These are phyloP conservation scores for Lordiphosa andalusiaca DNA, from an alignment of 2,888 invertebrate genomes.

Conservation along the genomic window DNA sequence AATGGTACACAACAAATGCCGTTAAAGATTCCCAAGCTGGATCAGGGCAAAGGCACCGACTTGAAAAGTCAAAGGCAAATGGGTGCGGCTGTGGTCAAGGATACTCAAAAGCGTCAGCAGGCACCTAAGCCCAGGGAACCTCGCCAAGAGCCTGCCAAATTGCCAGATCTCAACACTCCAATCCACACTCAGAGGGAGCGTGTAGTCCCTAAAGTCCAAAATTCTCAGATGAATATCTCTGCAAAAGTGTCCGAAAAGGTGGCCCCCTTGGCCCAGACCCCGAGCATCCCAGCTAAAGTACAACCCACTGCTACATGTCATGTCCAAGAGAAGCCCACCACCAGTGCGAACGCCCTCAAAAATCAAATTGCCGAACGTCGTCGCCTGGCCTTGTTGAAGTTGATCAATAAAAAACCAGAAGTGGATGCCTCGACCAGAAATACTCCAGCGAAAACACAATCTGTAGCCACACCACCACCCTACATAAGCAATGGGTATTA, in stretches of 20 bases:
- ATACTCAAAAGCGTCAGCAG: neutral
- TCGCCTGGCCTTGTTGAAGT: slow-evolving; percentile 49
- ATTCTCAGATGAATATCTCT: too few species aligned
- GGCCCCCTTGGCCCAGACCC: too few species aligned
- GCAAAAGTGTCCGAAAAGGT: too few species aligned
- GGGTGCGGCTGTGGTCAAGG: too few species aligned
- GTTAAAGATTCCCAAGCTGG: neutral
- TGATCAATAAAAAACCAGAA: slow-evolving; percentile 42
- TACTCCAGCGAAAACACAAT: neutral
- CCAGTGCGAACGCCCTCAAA: slow-evolving; percentile 45
- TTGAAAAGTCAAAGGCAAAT: too few species aligned
- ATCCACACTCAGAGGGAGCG: too few species aligned
- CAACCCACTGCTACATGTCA: too few species aligned
- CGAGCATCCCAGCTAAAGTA: too few species aligned
- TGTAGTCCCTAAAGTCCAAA: too few species aligned
- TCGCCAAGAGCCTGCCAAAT: neutral
- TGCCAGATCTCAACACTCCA: too few species aligned
- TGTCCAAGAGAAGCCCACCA: slow-evolving; percentile 45
- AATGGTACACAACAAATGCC: slow-evolving; percentile 7
- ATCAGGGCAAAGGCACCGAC: neutral
- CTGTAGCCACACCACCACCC: neutral
- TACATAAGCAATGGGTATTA: too few species aligned
- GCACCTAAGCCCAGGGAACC: too few species aligned
- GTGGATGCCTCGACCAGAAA: slow-evolving; percentile 21
- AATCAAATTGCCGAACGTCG: slow-evolving; percentile 61